Conservation (phyloP, 1,140 invertebrate genomes). For the Drosophila arizonae region DNA sequence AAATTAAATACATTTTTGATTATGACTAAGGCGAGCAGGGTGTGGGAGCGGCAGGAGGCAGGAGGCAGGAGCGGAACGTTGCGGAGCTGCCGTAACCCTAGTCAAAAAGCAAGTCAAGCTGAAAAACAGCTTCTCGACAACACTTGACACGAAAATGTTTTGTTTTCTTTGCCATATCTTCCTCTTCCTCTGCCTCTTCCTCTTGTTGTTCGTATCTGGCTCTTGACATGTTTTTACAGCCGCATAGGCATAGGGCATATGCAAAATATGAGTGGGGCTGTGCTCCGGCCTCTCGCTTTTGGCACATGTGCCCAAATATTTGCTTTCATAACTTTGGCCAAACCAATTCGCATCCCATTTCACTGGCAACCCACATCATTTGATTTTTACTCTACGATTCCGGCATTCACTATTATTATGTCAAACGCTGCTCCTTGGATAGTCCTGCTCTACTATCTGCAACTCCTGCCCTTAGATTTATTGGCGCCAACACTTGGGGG, state of each 20-base stretch:
- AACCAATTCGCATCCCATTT: slow-evolving; percentile 14
- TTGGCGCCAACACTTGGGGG: slow-evolving; percentile 44
- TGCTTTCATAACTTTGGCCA: slow-evolving; percentile 63
- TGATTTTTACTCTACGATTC: slow-evolving; percentile 23
- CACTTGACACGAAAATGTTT: slow-evolving; percentile 69
- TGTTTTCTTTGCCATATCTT: slow-evolving; percentile 17
- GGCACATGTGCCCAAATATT: slow-evolving; percentile 62
- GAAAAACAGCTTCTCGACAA: slow-evolving; percentile 74
- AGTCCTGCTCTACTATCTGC: slow-evolving; percentile 39
- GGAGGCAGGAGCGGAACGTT: too few relatives aligned
- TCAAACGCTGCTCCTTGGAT: too few relatives aligned
- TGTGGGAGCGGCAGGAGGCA: background rate
- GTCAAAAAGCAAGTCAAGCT: slow-evolving; percentile 78
- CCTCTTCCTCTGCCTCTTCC: background rate
- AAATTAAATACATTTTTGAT: slow-evolving; percentile 82
- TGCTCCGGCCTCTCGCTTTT: background rate
- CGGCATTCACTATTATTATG: slow-evolving; percentile 26
- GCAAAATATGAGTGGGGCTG: slow-evolving; percentile 44
- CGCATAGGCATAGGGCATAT: slow-evolving; percentile 25
- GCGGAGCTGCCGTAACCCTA: slow-evolving; percentile 22
- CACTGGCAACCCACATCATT: slow-evolving; percentile 33
- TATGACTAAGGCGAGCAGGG: slow-evolving; percentile 47
- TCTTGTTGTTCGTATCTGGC: slow-evolving; percentile 9
- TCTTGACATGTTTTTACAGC: slow-evolving; percentile 38
- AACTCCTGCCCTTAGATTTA: slow-evolving; percentile 49